phyloP scores from a whole-genome alignment of 2,113 vertebrate genomes.

The Mesitornis unicolor region DNA sequence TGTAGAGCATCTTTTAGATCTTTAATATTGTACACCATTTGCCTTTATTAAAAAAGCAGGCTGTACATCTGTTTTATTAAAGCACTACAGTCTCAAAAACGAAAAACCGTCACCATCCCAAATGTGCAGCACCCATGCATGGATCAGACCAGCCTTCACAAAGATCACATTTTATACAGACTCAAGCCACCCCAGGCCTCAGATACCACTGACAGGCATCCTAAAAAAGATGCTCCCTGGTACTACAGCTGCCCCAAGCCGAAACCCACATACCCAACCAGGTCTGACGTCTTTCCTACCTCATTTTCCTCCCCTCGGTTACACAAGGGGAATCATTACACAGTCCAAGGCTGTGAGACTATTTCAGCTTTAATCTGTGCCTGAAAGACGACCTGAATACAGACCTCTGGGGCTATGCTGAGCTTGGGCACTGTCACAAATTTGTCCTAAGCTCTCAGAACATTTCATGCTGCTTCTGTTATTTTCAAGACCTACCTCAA shows the following conservation, averaged over 20 bases:
- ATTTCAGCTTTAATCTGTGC: conserved; percentile 7
- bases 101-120: neutral
- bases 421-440: neutral
- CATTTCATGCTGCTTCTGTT: neutral
- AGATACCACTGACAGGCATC: neutral
- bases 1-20: neutral
- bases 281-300: neutral
- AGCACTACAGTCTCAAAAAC: neutral
- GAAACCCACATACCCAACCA: neutral
- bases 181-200: neutral
- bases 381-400: neutral
- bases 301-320: neutral
- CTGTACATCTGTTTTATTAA: neutral
- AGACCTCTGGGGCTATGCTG: neutral
- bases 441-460: neutral
- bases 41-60: neutral
- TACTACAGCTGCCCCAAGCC: neutral
- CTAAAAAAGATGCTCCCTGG: neutral
- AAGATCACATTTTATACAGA: neutral
- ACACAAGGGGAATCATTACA: neutral
- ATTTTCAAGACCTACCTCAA: neutral
- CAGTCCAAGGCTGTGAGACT: neutral
- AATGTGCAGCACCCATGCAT: fast-evolving
- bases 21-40: neutral
- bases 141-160: fast-evolving